Evolutionary conservation across 2,797 vertebrate species (phyloP).

Genomic region (Pipistrellus pygmaeus): DNA sequence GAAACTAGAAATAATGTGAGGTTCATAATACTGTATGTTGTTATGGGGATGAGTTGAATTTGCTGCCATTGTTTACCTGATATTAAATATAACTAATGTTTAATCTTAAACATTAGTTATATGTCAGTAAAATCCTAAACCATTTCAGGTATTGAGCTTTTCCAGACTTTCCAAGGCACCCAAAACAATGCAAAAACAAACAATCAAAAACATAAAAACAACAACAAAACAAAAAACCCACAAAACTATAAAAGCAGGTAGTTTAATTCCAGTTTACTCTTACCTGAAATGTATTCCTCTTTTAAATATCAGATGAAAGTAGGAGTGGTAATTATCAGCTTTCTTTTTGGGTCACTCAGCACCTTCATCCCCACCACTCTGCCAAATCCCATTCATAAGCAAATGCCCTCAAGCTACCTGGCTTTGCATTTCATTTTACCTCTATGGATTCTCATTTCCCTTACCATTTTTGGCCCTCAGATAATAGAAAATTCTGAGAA

Average conservation of each 20-base stretch:
- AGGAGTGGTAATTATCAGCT: not conserved
- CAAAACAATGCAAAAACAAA: not conserved
- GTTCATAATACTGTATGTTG: not conserved
- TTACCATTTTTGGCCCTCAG: too few species aligned
- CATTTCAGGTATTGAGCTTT: not conserved
- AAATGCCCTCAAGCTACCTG: not conserved
- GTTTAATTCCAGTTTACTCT: not conserved
- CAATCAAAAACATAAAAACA: too few species aligned
- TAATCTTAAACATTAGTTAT: too few species aligned
- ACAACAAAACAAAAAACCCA: too few species aligned
- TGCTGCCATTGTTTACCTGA: not conserved
- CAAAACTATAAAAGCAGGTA: not conserved
- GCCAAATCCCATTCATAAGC: not conserved
- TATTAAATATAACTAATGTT: too few species aligned
- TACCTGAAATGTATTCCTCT: not conserved
- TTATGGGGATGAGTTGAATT: not conserved
- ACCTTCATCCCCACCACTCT: not conserved
- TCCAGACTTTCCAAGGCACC: not conserved
- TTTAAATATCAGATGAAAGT: too few species aligned
- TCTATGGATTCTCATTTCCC: not conserved
- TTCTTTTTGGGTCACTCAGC: not conserved
- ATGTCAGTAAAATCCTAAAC: not conserved
- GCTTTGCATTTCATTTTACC: not conserved
- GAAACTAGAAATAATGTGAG: not conserved
- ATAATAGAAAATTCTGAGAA: not conserved